Conservation (phyloP, 2,888 invertebrate species). For the Eristalis pertinax region DNA sequence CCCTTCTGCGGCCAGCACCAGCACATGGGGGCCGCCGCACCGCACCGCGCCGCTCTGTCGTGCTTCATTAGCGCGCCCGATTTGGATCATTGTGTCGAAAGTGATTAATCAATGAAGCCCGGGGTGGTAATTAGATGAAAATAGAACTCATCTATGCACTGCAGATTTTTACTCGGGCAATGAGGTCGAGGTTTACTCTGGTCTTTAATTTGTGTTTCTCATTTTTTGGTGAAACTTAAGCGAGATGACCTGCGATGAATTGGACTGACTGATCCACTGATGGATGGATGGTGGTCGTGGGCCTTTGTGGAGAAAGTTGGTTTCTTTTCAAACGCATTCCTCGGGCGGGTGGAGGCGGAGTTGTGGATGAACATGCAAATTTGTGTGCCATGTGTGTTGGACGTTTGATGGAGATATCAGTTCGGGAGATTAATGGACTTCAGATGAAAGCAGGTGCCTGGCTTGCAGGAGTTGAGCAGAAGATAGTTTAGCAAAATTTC, state of each 20-base stretch:
- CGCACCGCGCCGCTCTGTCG: neutral
- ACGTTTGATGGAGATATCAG: too few relatives aligned
- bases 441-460: too few relatives aligned
- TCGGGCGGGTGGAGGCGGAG: too few relatives aligned
- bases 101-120: conserved; percentile 45
- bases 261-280: neutral
- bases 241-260: neutral
- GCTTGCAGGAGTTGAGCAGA: too few relatives aligned
- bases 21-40: neutral
- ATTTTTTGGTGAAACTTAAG: neutral
- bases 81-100: conserved; percentile 36
- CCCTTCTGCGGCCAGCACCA: too few relatives aligned
- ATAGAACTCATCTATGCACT: neutral
- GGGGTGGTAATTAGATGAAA: neutral
- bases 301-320: too few relatives aligned
- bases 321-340: too few relatives aligned
- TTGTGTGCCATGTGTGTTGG: too few relatives aligned
- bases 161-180: neutral
- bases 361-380: too few relatives aligned
- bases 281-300: neutral
- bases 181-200: neutral
- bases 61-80: conserved; percentile 37
- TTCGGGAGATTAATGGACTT: too few relatives aligned
- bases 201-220: too few relatives aligned
- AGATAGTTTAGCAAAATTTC: too few relatives aligned